Evolutionary conservation across 2,888 invertebrate genomes (phyloP).

Genomic region (Invenusta paracnida): DNA sequence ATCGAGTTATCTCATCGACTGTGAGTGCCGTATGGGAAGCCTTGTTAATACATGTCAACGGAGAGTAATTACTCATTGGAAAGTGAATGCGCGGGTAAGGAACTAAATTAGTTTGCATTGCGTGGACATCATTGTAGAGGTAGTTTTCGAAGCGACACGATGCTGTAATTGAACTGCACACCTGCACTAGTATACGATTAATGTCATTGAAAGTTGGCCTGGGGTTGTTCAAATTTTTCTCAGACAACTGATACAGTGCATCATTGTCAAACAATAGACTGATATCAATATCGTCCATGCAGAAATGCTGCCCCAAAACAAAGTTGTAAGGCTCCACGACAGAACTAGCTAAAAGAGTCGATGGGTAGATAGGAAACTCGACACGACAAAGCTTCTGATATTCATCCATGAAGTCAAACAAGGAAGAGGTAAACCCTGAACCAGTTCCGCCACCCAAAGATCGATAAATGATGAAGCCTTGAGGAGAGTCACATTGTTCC

Average conservation of each 20-base stretch:
- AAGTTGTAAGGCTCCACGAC: slow-evolving; percentile 71
- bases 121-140: slow-evolving; percentile 31
- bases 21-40: slow-evolving; percentile 35
- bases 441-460: slow-evolving; percentile 46
- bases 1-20: not conserved
- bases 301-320: slow-evolving; percentile 84
- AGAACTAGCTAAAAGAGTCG: slow-evolving; percentile 49
- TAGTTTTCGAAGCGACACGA: slow-evolving; percentile 37
- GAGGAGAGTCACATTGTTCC: slow-evolving; percentile 72
- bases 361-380: slow-evolving; percentile 53
- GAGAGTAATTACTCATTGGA: slow-evolving; percentile 34
- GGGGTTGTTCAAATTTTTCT: slow-evolving; percentile 70
- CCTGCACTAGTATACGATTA: slow-evolving; percentile 72
- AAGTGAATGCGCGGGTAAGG: slow-evolving; percentile 42
- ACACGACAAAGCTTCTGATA: slow-evolving; percentile 62
- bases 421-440: slow-evolving; percentile 52
- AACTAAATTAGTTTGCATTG: slow-evolving; percentile 38
- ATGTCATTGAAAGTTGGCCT: slow-evolving; percentile 77
- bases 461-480: slow-evolving; percentile 43
- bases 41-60: slow-evolving; percentile 31
- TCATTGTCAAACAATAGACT: slow-evolving; percentile 62
- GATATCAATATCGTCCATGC: slow-evolving; percentile 82
- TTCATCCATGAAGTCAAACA: slow-evolving; percentile 67
- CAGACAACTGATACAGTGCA: slow-evolving; percentile 47
- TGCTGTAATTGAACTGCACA: slow-evolving; percentile 37